These are phyloP conservation scores for Motacilla tschutschensis DNA, from an alignment of 2,113 vertebrate genomes.

Conservation along the genomic window DNA sequence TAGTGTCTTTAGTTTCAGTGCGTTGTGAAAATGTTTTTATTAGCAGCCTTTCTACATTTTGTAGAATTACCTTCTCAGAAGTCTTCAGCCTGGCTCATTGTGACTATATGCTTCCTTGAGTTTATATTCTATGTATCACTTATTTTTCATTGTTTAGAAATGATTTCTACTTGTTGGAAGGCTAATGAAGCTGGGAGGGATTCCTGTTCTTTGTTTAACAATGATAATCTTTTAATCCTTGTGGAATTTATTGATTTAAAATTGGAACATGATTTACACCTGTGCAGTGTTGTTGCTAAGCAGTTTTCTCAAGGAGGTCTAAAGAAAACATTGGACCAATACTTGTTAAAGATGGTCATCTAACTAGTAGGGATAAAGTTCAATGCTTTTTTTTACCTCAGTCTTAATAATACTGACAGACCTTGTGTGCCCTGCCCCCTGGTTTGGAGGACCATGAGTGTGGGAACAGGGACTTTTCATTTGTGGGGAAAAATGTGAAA, in stretches of 20 bases:
- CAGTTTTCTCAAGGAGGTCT: background rate
- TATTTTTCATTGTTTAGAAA: background rate
- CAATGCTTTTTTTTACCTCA: background rate
- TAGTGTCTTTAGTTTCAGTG: background rate
- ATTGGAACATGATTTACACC: background rate
- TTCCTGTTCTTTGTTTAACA: background rate
- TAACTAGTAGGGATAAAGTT: background rate
- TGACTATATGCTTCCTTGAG: background rate
- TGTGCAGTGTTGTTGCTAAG: background rate
- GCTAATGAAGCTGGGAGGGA: background rate
- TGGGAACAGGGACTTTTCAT: background rate
- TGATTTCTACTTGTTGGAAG: background rate
- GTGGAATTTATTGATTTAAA: background rate
- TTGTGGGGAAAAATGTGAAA: background rate
- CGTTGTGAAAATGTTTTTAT: background rate
- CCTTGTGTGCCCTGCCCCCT: background rate
- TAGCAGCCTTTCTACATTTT: background rate
- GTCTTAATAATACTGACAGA: background rate
- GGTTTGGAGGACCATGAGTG: rapidly evolving
- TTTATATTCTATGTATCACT: background rate
- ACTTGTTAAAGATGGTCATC: background rate
- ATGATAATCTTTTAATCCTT: background rate
- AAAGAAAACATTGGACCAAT: background rate
- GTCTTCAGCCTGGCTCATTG: background rate
- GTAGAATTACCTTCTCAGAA: background rate